Evolutionary conservation across 2,797 vertebrate genomes (phyloP).

Genomic region (Falco berigora): DNA sequence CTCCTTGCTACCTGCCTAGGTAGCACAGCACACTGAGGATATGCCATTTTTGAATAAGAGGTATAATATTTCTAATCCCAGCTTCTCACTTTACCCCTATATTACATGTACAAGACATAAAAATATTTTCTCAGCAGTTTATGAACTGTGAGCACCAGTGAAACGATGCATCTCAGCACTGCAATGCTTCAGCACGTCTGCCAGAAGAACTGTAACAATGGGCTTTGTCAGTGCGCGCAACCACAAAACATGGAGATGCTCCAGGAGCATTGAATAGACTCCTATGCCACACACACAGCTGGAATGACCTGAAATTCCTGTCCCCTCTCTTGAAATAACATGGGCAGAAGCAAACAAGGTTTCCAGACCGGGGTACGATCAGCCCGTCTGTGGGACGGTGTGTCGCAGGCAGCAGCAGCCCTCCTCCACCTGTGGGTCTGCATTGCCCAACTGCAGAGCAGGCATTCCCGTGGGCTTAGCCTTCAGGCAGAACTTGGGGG

Average conservation of each 20-base stretch:
- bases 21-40: fast-evolving
- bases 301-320: not conserved
- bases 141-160: not conserved
- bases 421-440: not conserved
- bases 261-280: not conserved
- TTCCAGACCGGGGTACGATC: fast-evolving
- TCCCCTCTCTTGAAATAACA: not conserved
- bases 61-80: not conserved
- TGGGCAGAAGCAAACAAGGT: fast-evolving
- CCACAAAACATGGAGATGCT: not conserved
- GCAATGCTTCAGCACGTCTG: not conserved
- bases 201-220: not conserved
- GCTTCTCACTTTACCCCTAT: not conserved
- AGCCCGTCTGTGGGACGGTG: fast-evolving
- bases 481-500: not conserved
- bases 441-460: not conserved
- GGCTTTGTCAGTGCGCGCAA: not conserved
- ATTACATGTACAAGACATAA: fast-evolving
- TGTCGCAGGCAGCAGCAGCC: not conserved
- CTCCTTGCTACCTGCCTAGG: not conserved
- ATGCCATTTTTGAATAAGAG: not conserved
- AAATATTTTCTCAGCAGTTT: not conserved
- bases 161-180: not conserved
- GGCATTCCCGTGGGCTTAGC: not conserved
- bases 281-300: not conserved